Base-by-base conservation (phyloP, 2,888 invertebrate genomes). In the Agrilus mali region DNA sequence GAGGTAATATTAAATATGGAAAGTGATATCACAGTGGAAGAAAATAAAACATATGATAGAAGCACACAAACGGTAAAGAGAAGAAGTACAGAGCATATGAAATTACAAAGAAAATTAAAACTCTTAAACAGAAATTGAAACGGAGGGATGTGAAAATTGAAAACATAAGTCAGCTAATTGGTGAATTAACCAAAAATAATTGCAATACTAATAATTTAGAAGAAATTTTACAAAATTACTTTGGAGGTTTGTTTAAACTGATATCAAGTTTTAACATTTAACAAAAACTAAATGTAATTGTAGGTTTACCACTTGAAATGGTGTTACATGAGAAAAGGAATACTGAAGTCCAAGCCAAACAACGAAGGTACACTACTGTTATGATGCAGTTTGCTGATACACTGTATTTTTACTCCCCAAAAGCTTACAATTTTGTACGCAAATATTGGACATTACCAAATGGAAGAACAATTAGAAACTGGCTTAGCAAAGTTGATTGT, bases 331-430 rank as follows among this genome's bases (percentile, higher is more conserved):
- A 35, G 8, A 43, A 43, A 34, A 34, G 14, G 4, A 7, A 38
- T 31, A 8, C 5, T 32, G 15, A 7, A 31, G n/a, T 38, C 14
- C 31, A 42, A 16, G 20, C 22, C 15, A 8, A 33, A 33, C 36
- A 37, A 33, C 7, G 41, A 22, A 7, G 42, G n/a, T 44, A 42
- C 27, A 33, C 39, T 6, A 2, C 8, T 7, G 5, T 42, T n/a
- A 46, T 43, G 43, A 46, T 43, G 15, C 39, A 46, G 20, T 43
- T 46, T 43, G 40, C 43, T 2, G 40, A 43, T 3, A 45, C 42
- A 5, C 32, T 45, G 13, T 45, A 42, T 31, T 45, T 45, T 42
- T 43, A 46, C 16, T 46, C 40, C 2, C 41, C 43, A 31, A 43
- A 46, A 27, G 42, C 42, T 4, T 46, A 43, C 20, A 14, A 36